Percentiles rank a stretch among this genome's conserved stretches.
phyloP scores from a whole-genome alignment of 2,888 invertebrate genomes.

The Cybosia mesomella region DNA sequence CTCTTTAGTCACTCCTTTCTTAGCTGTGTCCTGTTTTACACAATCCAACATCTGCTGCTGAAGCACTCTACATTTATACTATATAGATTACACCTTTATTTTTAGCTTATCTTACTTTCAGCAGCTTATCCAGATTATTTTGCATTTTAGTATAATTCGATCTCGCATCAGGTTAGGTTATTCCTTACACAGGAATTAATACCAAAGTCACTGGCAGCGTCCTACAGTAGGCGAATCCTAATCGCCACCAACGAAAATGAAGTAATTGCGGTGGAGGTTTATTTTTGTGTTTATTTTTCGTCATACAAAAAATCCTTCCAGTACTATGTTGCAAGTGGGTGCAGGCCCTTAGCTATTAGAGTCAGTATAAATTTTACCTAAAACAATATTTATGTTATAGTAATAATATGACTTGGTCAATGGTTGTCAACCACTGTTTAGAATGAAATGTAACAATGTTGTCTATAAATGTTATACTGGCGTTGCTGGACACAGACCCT shows the following conservation, averaged over 20 bases:
- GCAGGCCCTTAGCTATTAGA: too few species aligned
- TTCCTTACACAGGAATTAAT: too few species aligned
- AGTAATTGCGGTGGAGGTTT: too few species aligned
- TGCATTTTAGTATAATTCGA: neutral
- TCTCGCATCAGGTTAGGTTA: too few species aligned
- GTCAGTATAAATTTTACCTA: neutral
- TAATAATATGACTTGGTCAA: constrained; percentile 38
- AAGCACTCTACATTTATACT: neutral
- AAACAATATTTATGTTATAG: neutral
- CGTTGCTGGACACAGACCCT: constrained; percentile 62
- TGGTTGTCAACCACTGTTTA: constrained; percentile 62
- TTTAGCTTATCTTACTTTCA: neutral
- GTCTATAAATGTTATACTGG: constrained; percentile 77
- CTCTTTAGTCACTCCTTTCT: neutral
- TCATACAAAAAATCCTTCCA: too few species aligned
- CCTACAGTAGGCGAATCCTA: too few species aligned
- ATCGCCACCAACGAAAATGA: too few species aligned
- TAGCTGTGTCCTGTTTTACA: neutral
- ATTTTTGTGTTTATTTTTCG: too few species aligned
- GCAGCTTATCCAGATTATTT: neutral
- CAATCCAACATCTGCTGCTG: neutral
- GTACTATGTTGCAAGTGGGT: too few species aligned
- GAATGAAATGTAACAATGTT: constrained; percentile 62
- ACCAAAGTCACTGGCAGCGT: too few species aligned
- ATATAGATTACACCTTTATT: neutral